Base-by-base conservation (phyloP, 2,888 invertebrate species). In the Cylloceria caligata region DNA sequence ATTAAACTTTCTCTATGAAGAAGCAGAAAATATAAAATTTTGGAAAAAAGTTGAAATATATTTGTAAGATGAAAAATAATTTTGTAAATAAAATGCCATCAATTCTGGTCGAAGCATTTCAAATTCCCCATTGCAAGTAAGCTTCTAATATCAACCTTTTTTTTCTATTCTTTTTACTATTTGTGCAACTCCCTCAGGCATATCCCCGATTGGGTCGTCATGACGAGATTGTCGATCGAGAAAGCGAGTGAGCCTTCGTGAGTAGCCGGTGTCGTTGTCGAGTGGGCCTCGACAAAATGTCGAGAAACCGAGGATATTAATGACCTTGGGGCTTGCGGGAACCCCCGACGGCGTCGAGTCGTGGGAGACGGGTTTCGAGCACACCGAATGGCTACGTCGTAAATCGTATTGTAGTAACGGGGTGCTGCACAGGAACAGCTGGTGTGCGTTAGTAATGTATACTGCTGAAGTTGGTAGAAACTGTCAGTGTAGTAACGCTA, bases 201-300 rank as follows among this genome's bases (percentile, higher is more conserved):
- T 45, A n/a, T n/a, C n/a, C 19, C 24, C 16, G 71, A 71, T 74
- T 27, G 52, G 19, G 6, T 65, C 16, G 52, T 21, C 16, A 42
- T 39, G 73, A 64, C 6, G 39, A 16, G 27, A 30, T 57, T 57
- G 71, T n/a, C 71, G 42, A 65, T 55, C 49, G 73, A 60, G 45
- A 5, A 47, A 60, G 21, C 36, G 42, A 65, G 30, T 42, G 39
- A 71, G 21, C 27, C 57, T 45, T 13, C 42, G 65, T 30, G 65
- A 57, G 65, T 65, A 45, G 75, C 67, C 39, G 57, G 45, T 67
- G 45, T 42, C 67, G 55, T n/a, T 57, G 67, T 67, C 75, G 67
- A 45, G 45, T 57, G 65, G 68, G 57, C 57, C 75, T 75, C 65
- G 75, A 75, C 75, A 67, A 75, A 75, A 75, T 75, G 75, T 75